phyloP scores from a whole-genome alignment of 2,113 vertebrate genomes.

The Mixornis gularis region DNA sequence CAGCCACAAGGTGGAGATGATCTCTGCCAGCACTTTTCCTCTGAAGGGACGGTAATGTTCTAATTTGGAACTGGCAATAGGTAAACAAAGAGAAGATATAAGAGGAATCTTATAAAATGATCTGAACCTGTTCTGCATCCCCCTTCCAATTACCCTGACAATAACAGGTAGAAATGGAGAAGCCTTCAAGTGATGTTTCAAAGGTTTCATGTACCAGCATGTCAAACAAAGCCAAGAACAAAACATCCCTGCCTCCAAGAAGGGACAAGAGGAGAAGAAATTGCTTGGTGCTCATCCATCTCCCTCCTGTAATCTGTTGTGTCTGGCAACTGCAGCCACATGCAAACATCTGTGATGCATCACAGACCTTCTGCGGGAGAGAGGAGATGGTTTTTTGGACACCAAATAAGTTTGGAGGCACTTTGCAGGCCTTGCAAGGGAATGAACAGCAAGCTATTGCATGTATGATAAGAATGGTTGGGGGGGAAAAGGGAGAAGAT shows the following conservation, averaged over 20 bases:
- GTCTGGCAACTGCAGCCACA: neutral
- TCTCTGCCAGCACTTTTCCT: neutral
- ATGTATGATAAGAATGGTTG: neutral
- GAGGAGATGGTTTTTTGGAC: neutral
- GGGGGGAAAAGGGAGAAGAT: neutral
- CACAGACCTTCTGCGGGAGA: neutral
- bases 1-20: neutral
- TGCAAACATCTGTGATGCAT: slow-evolving; percentile 53
- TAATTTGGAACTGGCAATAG: neutral
- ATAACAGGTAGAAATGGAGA: neutral
- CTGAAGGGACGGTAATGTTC: neutral
- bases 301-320: neutral
- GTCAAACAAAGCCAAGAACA: neutral
- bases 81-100: neutral
- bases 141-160: neutral
- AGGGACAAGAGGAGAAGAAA: neutral
- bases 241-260: neutral
- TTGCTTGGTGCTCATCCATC: neutral
- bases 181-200: neutral
- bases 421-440: neutral
- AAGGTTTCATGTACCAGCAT: neutral
- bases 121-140: neutral
- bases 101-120: neutral
- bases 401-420: neutral
- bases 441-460: neutral